Evolutionary conservation across 2,888 invertebrate species (phyloP).

Genomic region (Drosophila aldrichi): DNA sequence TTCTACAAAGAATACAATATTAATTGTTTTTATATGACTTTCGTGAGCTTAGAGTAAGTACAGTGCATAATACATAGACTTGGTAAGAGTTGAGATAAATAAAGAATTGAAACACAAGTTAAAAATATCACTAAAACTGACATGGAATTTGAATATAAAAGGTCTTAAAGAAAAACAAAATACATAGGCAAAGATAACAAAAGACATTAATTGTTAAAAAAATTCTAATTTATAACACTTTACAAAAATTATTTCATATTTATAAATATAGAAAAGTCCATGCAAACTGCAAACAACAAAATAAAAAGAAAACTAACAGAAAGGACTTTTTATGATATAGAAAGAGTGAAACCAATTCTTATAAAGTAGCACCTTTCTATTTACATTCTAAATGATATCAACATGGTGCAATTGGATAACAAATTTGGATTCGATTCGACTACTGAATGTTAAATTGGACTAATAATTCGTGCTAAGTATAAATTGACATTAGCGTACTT

Average conservation of each 20-base stretch:
- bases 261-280: conserved; percentile 4
- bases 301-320: neutral
- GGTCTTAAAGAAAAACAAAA: neutral
- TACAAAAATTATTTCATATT: neutral
- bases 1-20: neutral
- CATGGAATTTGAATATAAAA: neutral
- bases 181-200: neutral
- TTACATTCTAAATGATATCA: conserved; percentile 12
- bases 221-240: neutral
- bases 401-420: conserved; percentile 14
- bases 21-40: neutral
- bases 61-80: conserved; percentile 5
- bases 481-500: conserved; percentile 42
- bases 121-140: neutral
- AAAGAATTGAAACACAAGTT: neutral
- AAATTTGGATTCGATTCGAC: conserved; percentile 2
- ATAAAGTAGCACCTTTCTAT: conserved; percentile 1
- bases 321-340: neutral
- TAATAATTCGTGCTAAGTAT: conserved; percentile 8
- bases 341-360: neutral
- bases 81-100: neutral
- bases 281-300: conserved; percentile 11
- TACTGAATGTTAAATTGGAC: conserved; percentile 10
- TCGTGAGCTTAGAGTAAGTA: neutral
- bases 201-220: neutral